These are phyloP conservation scores for Dicranocentrus wangi DNA, from an alignment of 2,888 invertebrate species.

Conservation along the genomic window DNA sequence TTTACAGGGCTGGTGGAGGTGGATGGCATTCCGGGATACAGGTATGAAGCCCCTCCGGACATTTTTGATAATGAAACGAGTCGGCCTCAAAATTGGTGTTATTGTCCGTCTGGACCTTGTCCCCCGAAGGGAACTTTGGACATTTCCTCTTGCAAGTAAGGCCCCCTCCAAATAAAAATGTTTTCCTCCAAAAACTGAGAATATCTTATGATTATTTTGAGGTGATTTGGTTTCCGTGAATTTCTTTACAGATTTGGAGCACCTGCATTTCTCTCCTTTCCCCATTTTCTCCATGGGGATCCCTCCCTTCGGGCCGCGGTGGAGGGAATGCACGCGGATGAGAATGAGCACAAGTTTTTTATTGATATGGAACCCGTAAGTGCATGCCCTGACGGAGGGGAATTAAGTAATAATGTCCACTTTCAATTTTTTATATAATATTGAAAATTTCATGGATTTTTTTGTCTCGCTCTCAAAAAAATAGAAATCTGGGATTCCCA, in stretches of 20 bases:
- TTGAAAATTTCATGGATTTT: background rate
- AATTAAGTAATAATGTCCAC: too few species aligned
- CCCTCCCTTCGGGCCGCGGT: constrained; percentile 80
- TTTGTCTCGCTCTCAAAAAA: background rate
- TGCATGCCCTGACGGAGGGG: too few species aligned
- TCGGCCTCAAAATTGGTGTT: constrained; percentile 80
- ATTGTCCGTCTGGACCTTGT: constrained; percentile 76
- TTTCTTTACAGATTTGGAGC: constrained; percentile 79
- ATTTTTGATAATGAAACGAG: constrained; percentile 84
- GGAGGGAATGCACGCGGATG: constrained; percentile 81
- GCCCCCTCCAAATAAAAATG: too few species aligned
- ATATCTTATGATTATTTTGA: too few species aligned
- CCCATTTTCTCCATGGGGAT: constrained; percentile 87
- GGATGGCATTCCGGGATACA: constrained; percentile 79
- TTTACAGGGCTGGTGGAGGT: constrained; percentile 77
- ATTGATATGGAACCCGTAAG: constrained; percentile 83
- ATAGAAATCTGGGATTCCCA: constrained; percentile 84
- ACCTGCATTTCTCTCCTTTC: constrained; percentile 86
- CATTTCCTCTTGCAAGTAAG: constrained; percentile 80
- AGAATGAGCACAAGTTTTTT: constrained; percentile 82
- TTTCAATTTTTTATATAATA: too few species aligned
- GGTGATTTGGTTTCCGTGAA: too few species aligned
- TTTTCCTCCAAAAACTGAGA: too few species aligned
- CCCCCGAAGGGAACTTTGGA: constrained; percentile 80
- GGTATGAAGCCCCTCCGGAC: constrained; percentile 80